These are phyloP conservation scores for Tholera decimalis DNA, from an alignment of 2,888 invertebrate species.

Conservation along the genomic window DNA sequence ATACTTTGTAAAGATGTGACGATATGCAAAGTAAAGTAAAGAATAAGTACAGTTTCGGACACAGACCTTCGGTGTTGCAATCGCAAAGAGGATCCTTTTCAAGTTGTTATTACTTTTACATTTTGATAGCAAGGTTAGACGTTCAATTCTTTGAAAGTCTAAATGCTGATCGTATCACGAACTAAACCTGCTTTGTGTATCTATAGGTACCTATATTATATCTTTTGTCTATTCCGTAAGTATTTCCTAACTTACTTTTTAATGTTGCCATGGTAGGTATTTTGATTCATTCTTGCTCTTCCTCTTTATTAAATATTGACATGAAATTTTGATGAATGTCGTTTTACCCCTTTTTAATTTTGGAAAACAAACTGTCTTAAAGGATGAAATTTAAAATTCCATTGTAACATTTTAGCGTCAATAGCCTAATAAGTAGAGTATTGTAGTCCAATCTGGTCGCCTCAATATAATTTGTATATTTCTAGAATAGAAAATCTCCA, in stretches of 20 bases:
- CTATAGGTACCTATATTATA: no score
- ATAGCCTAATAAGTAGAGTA: no score
- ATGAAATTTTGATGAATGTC: background rate
- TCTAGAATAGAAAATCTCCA: no score
- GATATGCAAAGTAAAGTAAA: conserved; percentile 50
- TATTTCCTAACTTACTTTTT: background rate
- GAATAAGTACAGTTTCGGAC: conserved; percentile 24
- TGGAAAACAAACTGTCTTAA: background rate
- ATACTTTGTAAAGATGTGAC: conserved; percentile 48
- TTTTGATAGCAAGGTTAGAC: conserved; percentile 47
- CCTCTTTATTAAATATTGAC: background rate
- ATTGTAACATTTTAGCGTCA: no score
- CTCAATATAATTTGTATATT: no score
- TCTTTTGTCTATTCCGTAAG: conserved; percentile 13
- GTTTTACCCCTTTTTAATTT: background rate
- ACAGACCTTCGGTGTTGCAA: conserved; percentile 43
- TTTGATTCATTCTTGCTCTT: background rate
- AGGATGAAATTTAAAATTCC: background rate
- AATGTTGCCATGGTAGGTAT: background rate
- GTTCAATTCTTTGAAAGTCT: conserved; percentile 32
- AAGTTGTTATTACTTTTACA: conserved; percentile 48
- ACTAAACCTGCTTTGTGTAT: conserved; percentile 26
- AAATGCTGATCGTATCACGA: conserved; percentile 35
- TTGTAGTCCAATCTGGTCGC: no score
- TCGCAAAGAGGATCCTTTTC: conserved; percentile 35